Base-by-base conservation (phyloP, 2,888 invertebrate genomes). In the Cremastinae sp. region DNA sequence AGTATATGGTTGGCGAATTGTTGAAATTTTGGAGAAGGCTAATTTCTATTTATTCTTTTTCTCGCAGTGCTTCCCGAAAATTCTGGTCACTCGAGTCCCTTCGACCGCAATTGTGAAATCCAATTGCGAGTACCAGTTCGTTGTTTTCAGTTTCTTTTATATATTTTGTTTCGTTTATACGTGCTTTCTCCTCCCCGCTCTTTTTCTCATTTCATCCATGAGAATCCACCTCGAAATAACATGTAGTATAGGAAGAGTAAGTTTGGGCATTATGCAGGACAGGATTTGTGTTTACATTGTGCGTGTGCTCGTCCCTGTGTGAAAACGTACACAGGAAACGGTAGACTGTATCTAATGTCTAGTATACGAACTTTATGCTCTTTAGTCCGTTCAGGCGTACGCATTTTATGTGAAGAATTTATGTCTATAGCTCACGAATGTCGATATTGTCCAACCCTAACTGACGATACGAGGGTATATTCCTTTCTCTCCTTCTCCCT, bases 371-470 rank as follows among this genome's bases (percentile, higher is more conserved):
- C 28, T 64, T 28, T 41, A 28, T 16, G 43, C 53, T 65, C 36
- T 43, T 18, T 41, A 54, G 45, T 62, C 36, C 20, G 14, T 20
- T 51, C 22, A 51, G 20, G n/a, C 22, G 14, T 8, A 10, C 16
- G 54, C 28, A 14, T n/a, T 28, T n/a, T 22, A 41, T 41, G 20
- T n/a, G 20, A n/a, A 5, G 28, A 34, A 54, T 54, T 34, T 14
- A 54, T 54, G n/a, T 49, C 8, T 49, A 49, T 49, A 28, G 47
- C 18, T 72, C 38, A 41, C 16, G 58, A 64, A 72, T 56, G 41
- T 64, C 56, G 64, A 72, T 64, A 72, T 56, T 64, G 64, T 51
- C 34, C 53, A 41, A 43, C 49, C 71, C 41, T 18, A 43, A 56
- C 38, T 54, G 9, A 38, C 14, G 14, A 12, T 28, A 43, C 41